Percentiles rank a stretch among this genome's conserved stretches.
These are phyloP conservation scores for Lasioglossum albipes DNA, from an alignment of 1,140 invertebrate species.

Conservation along the genomic window DNA sequence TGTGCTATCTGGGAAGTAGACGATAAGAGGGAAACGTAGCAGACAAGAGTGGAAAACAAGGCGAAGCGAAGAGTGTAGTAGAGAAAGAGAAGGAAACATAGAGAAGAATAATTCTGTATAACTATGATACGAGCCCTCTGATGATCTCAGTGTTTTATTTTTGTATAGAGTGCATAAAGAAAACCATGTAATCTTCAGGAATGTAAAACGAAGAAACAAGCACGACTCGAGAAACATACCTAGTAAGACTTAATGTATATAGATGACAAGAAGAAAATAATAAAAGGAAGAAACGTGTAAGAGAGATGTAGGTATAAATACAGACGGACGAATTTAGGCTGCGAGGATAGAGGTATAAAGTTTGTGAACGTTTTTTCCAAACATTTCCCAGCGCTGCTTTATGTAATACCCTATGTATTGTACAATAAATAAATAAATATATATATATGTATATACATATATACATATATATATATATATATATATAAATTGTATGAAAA, in stretches of 20 bases:
- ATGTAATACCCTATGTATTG: slow-evolving; percentile 76
- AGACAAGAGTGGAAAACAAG: slow-evolving; percentile 46
- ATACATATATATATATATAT: slow-evolving; percentile 63
- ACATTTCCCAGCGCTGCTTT: slow-evolving; percentile 76
- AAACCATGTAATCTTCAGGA: slow-evolving; percentile 63
- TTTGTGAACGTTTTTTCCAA: slow-evolving; percentile 70
- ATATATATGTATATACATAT: slow-evolving; percentile 62
- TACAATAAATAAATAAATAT: slow-evolving; percentile 26
- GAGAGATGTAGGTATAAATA: slow-evolving; percentile 57
- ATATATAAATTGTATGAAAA: slow-evolving; percentile 74
- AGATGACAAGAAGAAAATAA: slow-evolving; percentile 20
- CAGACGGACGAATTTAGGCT: slow-evolving; percentile 66
- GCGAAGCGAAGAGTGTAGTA: background rate
- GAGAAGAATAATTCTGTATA: slow-evolving; percentile 65
- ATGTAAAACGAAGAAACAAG: slow-evolving; percentile 40
- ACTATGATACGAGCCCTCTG: slow-evolving; percentile 66
- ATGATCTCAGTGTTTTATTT: slow-evolving; percentile 78
- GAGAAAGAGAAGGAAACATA: background rate
- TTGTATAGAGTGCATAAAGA: slow-evolving; percentile 74
- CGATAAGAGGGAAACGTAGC: background rate
- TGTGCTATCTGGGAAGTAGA: too few relatives aligned
- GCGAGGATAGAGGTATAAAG: slow-evolving; percentile 67
- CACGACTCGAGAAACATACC: slow-evolving; percentile 10
- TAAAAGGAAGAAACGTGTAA: slow-evolving; percentile 36
- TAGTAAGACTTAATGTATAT: slow-evolving; percentile 26